Evolutionary conservation across 2,888 invertebrate genomes (phyloP).

Genomic region (Coremacera marginata): DNA sequence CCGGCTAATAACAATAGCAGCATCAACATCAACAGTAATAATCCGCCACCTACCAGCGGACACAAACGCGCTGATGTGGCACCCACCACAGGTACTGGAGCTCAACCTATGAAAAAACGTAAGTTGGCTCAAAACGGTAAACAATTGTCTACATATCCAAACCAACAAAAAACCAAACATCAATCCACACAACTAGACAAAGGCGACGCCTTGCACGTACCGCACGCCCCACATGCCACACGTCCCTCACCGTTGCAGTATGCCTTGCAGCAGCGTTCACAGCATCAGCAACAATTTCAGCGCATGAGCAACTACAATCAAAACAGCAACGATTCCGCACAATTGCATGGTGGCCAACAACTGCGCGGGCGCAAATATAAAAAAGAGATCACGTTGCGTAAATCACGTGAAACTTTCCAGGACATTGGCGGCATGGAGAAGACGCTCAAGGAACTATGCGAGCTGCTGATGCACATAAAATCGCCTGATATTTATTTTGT

Average conservation of each 20-base stretch:
- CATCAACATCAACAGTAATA: conserved; percentile 56
- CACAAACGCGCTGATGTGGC: conserved; percentile 49
- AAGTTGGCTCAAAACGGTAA: conserved; percentile 50
- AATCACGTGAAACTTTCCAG: conserved; percentile 54
- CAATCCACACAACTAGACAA: conserved; percentile 64
- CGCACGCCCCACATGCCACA: conserved; percentile 28
- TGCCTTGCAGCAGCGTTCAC: conserved; percentile 39
- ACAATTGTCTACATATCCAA: conserved; percentile 47
- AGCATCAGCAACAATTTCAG: conserved; percentile 42
- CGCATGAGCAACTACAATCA: conserved; percentile 39
- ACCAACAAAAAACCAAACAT: conserved; percentile 41
- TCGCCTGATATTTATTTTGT: conserved; percentile 90
- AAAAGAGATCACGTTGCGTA: conserved; percentile 58
- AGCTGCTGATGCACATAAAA: conserved; percentile 85
- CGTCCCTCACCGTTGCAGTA: conserved; percentile 42
- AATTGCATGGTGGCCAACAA: conserved; percentile 36
- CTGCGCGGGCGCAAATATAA: conserved; percentile 58
- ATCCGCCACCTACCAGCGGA: conserved; percentile 23
- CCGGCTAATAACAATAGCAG: conserved; percentile 58
- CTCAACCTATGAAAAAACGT: conserved; percentile 55
- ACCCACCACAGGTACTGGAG: conserved; percentile 64
- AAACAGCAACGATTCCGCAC: conserved; percentile 46
- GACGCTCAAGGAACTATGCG: conserved; percentile 78
- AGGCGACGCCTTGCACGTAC: conserved; percentile 56
- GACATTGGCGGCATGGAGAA: conserved; percentile 87